Base-by-base conservation (phyloP, 2,888 invertebrate species). In the Aethes cnicana region DNA sequence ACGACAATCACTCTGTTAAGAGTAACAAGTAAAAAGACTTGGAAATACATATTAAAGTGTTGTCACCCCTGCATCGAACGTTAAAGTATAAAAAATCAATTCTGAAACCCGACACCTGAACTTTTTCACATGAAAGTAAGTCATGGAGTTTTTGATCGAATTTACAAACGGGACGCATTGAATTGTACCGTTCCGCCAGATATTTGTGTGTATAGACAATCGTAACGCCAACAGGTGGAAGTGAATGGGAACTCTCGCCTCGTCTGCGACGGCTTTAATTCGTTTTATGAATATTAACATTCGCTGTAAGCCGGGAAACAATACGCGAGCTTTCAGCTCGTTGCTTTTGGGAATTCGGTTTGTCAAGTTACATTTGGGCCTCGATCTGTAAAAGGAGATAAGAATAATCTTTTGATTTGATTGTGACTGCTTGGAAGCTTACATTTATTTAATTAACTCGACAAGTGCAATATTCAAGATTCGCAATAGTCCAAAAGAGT, bases 241-340 rank as follows among this genome's bases (percentile, higher is more conserved):
- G 12, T 9, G 47, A 37, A 28, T 20, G 41, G 41, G 18, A 41
- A 28, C 41, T 26, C 39, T 39, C 39, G 41, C 28, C 41, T 28
- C 37, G 18, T 28, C 25, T 25, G n/a, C 18, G 35, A 9, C 12
- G 21, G 47, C 30, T 39, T 47, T 47, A 47, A 47, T 47, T 47
- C 30, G 47, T 47, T 47, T 36, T 30, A 30, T 30, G 44, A 47
- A 47, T 47, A 47, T 47, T 47, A 39, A 47, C 47, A 32, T 30
- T 47, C 16, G 14, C 12, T 26, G 28, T 37, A 32, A 47, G 28
- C 47, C 17, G 26, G 30, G 16, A 39, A 14, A 30, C 37, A 47
- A 39, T 46, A 35, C 46, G 42, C 30, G 35, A 18, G 16, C 4
- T n/a, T 30, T 36, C 16, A 20, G n/a, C 25, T 46, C 12, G 35